Evolutionary conservation across 2,797 vertebrate genomes (phyloP).

Genomic region (Babyrousa celebensis): DNA sequence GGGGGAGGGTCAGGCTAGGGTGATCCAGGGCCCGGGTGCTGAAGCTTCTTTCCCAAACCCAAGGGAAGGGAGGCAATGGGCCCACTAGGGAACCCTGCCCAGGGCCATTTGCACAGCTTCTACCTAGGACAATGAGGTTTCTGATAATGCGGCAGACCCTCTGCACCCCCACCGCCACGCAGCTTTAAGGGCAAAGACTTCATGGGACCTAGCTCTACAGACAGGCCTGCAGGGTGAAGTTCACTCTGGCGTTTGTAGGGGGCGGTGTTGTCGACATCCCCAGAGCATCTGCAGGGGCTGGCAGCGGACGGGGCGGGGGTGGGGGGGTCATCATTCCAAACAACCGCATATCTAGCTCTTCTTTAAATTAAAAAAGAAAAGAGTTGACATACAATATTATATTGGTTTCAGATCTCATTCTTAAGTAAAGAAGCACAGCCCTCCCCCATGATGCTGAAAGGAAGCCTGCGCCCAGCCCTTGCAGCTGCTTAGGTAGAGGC

Average conservation of each 20-base stretch:
- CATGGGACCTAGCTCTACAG: neutral
- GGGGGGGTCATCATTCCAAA: neutral
- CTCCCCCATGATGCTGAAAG: neutral
- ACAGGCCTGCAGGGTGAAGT: neutral
- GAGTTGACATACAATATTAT: neutral
- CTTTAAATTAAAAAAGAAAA: neutral
- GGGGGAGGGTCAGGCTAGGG: neutral
- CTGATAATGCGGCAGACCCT: neutral
- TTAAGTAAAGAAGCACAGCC: slow-evolving; percentile 20
- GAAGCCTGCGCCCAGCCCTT: neutral
- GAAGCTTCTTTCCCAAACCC: slow-evolving; percentile 5
- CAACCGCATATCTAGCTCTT: neutral
- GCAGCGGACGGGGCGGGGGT: rapidly evolving
- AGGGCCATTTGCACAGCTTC: neutral
- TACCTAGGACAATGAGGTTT: neutral
- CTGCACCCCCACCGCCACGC: neutral
- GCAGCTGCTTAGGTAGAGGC: neutral
- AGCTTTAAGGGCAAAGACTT: neutral
- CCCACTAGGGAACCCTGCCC: neutral
- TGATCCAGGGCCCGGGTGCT: neutral
- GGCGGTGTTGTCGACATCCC: neutral
- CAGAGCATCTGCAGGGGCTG: rapidly evolving
- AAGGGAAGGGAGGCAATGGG: neutral
- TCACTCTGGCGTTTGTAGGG: neutral
- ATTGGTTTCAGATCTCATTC: neutral